Evolutionary conservation across 2,797 vertebrate genomes (phyloP), one percentile per base, ranked within the genome.

Genomic region (Phalloptychus januarius): DNA sequence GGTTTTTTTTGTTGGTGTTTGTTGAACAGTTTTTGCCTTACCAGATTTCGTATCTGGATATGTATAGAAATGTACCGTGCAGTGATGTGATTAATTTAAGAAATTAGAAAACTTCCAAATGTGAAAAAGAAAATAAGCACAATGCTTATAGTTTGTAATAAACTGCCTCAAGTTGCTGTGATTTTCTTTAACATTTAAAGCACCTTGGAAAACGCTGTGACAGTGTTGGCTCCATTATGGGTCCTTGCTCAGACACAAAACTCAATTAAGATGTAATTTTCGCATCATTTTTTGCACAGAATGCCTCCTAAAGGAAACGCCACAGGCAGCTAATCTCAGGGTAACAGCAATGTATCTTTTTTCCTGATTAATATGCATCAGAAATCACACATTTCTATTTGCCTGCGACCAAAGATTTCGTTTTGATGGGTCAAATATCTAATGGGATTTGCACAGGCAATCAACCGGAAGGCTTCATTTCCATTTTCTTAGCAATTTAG

Each of bases 211-310:
- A 74, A 77, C 56, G 75, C 83, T 88, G 87, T 86, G 78, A 85
- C 61, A 73, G 31, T 58, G 71, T 77, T 45, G 18, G 23, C 84
- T 84, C 77, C 40, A 86, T 89, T 82, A 86, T 74, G 76, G 76
- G 71, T 79, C 78, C 79, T 48, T 89, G 88, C 85, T 80, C 78
- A 80, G 93, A 84, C 87, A 79, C 79, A 76, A 86, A 92, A 93
- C 87, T 88, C 91, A 93, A 95, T 94, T 93, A 94, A 90, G 82
- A 84, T 74, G 79, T 73, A 75, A 87, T 87, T 94, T 92, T 88
- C 88, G 81, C 87, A 90, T 92, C 88, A 91, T 85, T 92, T 93
- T 93, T 88, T 89, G 85, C 88, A 72, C 81, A 78, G 86, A 92
- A 85, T 79, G 90, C 88, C 81, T 92, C 90, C 76, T 83, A 50